phyloP scores from a whole-genome alignment of 2,113 vertebrate genomes.

The Leptocoma aspasia region DNA sequence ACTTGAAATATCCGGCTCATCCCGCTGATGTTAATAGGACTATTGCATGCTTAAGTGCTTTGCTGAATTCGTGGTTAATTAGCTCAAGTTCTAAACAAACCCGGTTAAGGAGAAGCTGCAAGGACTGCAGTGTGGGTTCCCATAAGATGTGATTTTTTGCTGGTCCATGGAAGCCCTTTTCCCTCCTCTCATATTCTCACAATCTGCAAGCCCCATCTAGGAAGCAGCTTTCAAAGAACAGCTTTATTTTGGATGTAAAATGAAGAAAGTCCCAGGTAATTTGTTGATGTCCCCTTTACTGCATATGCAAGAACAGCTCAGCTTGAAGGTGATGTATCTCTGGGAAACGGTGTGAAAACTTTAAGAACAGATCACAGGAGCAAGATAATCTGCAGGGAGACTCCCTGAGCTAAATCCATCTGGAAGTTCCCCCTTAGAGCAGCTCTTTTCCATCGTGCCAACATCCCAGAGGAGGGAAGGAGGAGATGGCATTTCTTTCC shows the following conservation, averaged over 20 bases:
- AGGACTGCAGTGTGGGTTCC: not conserved
- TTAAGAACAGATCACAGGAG: not conserved
- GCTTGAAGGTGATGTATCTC: not conserved
- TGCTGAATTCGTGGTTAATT: slow-evolving; percentile 2
- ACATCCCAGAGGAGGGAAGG: not conserved
- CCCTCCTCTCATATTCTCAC: not conserved
- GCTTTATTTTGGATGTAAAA: not conserved
- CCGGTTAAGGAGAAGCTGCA: not conserved
- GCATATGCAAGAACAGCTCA: not conserved
- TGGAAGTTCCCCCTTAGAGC: not conserved
- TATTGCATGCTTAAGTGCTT: not conserved
- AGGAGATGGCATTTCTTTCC: not conserved
- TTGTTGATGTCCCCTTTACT: not conserved
- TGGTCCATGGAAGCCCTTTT: not conserved
- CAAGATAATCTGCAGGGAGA: not conserved
- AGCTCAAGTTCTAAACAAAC: not conserved
- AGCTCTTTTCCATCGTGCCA: not conserved
- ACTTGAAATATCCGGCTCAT: not conserved
- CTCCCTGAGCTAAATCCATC: not conserved
- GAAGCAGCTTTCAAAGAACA: not conserved
- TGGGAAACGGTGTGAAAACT: not conserved
- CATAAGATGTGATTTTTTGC: not conserved
- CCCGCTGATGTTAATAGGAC: not conserved
- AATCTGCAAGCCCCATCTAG: not conserved
- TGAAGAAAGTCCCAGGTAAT: not conserved